Evolutionary conservation across 2,797 vertebrate species (phyloP).

Genomic region (Furcifer pardalis): DNA sequence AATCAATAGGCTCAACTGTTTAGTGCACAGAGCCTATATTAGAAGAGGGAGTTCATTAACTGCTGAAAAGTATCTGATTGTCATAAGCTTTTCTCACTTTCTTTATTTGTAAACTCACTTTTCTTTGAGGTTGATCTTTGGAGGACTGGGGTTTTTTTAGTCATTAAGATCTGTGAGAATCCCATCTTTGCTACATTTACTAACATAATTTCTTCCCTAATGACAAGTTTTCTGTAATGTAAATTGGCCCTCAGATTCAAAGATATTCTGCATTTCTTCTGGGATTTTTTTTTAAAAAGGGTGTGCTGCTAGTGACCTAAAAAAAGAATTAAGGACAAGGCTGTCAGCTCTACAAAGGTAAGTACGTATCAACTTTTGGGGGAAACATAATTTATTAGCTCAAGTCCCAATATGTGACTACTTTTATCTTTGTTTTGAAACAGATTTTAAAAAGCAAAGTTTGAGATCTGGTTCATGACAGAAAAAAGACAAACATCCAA

Average conservation of each 20-base stretch:
- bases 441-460: not conserved
- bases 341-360: not conserved
- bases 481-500: not conserved
- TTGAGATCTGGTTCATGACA: not conserved
- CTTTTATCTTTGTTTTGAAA: not conserved
- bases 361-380: not conserved
- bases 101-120: no score
- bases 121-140: no score
- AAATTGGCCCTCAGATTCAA: not conserved
- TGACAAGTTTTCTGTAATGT: no score
- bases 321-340: not conserved
- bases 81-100: no score
- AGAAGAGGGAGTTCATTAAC: no score
- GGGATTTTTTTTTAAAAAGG: not conserved
- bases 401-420: not conserved
- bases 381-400: not conserved
- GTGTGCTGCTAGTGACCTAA: not conserved
- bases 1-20: no score
- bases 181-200: no score
- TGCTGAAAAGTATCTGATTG: no score
- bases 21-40: no score
- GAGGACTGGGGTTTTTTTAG: no score
- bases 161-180: no score
- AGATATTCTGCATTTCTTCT: not conserved
- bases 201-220: no score